A percentile compares a stretch with the other conserved stretches of the same genome.
These are phyloP conservation scores for Nasonia giraulti DNA, from an alignment of 1,140 invertebrate genomes.

Conservation along the genomic window DNA sequence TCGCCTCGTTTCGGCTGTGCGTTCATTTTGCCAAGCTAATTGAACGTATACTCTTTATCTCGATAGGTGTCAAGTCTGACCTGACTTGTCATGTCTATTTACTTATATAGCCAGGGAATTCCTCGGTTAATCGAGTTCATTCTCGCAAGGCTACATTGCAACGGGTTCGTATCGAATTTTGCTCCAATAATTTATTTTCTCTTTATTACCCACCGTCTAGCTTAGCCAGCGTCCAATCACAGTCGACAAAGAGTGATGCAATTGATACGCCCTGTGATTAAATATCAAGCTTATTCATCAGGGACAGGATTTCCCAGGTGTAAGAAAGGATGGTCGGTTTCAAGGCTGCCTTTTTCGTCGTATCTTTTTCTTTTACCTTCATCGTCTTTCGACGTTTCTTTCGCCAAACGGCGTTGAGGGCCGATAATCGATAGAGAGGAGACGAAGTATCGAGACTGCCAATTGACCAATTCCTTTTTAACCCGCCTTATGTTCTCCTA, in stretches of 20 bases:
- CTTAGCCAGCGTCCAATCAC: conserved; percentile 39
- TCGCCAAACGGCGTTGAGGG: conserved; percentile 41
- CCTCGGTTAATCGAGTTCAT: not conserved
- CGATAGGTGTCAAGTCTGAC: not conserved
- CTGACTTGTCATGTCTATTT: not conserved
- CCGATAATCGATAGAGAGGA: conserved; percentile 69
- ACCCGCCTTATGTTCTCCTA: conserved; percentile 29
- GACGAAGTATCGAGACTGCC: not conserved
- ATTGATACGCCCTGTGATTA: conserved; percentile 55
- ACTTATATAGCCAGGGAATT: not conserved
- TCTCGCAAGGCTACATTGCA: not conserved
- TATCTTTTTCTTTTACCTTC: conserved; percentile 25
- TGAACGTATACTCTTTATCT: not conserved
- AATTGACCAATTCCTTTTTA: conserved; percentile 49
- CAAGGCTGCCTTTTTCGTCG: not conserved
- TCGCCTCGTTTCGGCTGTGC: too few relatives aligned
- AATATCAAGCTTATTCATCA: conserved; percentile 61
- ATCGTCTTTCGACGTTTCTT: conserved; percentile 31
- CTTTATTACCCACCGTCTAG: conserved; percentile 32
- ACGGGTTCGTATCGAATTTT: conserved; percentile 33
- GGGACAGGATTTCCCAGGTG: conserved; percentile 62
- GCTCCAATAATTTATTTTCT: not conserved
- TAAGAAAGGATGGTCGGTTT: conserved; percentile 35
- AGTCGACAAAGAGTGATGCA: conserved; percentile 50
- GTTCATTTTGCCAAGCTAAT: not conserved